Conservation (phyloP, 92 coral and sea anemone genomes). For the Blastomussa wellsi region DNA sequence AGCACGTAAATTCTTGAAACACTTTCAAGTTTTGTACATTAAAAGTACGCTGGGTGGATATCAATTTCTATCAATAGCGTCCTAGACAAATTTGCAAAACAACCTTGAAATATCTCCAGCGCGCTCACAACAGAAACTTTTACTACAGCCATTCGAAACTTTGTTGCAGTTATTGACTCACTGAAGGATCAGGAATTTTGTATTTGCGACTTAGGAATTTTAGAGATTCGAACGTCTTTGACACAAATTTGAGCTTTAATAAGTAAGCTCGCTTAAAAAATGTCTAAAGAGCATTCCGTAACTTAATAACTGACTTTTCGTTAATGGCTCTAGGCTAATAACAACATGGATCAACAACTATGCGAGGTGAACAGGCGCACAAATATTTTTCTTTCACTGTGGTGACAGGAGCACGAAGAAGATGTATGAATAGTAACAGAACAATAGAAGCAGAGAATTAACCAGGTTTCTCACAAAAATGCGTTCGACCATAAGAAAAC, state of each 20-base stretch:
- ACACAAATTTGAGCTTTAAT: neutral
- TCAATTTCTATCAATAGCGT: neutral
- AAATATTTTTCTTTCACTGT: constrained; percentile 17
- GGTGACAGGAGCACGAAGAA: neutral
- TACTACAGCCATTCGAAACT: neutral
- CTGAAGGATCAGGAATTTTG: neutral
- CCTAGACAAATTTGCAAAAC: neutral
- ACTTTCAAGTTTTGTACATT: neutral
- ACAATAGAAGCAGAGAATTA: neutral
- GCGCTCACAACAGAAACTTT: neutral
- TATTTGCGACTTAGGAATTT: constrained; percentile 8
- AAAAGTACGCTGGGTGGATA: neutral
- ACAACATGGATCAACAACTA: neutral
- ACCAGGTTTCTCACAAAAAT: neutral
- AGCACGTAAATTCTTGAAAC: neutral
- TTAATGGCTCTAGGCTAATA: neutral
- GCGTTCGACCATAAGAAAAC: neutral
- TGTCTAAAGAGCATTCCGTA: constrained; percentile 1
- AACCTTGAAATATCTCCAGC: neutral
- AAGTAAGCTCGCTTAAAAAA: neutral
- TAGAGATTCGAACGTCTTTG: neutral
- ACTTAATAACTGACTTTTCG: neutral
- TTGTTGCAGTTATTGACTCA: neutral
- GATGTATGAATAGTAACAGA: constrained; percentile 14
- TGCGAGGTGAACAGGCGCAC: neutral